Conservation (phyloP, 2,113 vertebrate species). For the Theristicus caerulescens region DNA sequence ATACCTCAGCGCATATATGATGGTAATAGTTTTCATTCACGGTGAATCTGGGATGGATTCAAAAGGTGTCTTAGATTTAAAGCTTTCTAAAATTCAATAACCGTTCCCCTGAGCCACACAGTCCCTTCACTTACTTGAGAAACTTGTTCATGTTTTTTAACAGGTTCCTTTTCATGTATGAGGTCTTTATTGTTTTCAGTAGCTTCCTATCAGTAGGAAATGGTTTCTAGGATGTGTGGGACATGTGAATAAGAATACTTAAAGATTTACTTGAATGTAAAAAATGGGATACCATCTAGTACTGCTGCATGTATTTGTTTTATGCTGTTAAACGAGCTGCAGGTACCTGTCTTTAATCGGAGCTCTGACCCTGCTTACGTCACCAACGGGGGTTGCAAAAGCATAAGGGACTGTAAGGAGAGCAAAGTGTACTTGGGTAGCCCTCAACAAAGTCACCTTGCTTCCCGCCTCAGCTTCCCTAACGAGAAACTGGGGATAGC, state of each 20-base stretch:
- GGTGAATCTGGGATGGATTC: not conserved
- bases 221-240: not conserved
- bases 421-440: not conserved
- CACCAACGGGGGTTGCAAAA: not conserved
- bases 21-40: slow-evolving; percentile 40
- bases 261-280: not conserved
- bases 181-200: slow-evolving; percentile 27
- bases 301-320: not conserved
- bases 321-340: not conserved
- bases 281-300: not conserved
- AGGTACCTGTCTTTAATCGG: not conserved
- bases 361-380: not conserved
- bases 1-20: not conserved
- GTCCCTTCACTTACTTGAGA: slow-evolving; percentile 6
- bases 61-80: slow-evolving; percentile 9
- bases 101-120: slow-evolving; percentile 4
- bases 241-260: not conserved
- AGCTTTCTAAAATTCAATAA: slow-evolving; percentile 54
- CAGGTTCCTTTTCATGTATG: slow-evolving; percentile 31
- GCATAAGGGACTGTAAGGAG: not conserved
- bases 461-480: not conserved
- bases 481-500: not conserved
- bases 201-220: not conserved
- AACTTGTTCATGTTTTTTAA: slow-evolving; percentile 54
- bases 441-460: not conserved